A percentile compares a stretch with the other conserved stretches of the same genome.
phyloP scores from a whole-genome alignment of 37 sponge, comb jelly and placozoan species.

The Agelas oroides region DNA sequence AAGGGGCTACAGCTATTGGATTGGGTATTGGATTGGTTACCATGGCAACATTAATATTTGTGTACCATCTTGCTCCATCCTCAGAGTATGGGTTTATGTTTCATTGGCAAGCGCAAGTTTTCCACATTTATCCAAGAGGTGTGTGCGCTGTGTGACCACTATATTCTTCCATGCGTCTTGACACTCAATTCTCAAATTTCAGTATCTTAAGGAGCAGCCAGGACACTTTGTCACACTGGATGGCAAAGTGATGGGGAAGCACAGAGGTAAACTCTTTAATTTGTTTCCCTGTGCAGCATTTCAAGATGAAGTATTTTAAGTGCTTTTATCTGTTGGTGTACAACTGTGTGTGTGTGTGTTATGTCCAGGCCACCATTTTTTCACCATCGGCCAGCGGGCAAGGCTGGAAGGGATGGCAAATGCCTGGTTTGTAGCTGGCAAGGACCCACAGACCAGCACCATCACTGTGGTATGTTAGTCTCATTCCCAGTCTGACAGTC shows the following conservation, averaged over 20 bases:
- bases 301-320: too few species aligned
- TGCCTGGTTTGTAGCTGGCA: conserved; percentile 58
- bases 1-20: too few species aligned
- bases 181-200: too few species aligned
- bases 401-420: conserved; percentile 45
- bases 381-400: conserved; percentile 83
- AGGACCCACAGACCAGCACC: conserved; percentile 34
- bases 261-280: too few species aligned
- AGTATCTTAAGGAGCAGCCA: conserved; percentile 65
- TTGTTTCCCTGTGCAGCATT: too few species aligned
- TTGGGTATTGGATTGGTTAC: too few species aligned
- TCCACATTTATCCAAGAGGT: conserved; percentile 62
- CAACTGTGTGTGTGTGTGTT: too few species aligned
- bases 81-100: conserved; percentile 89
- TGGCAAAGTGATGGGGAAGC: conserved; percentile 64
- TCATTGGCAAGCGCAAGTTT: conserved; percentile 81
- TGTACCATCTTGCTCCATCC: neutral
- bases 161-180: too few species aligned
- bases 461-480: conserved; percentile 55
- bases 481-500: too few species aligned
- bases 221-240: conserved; percentile 52
- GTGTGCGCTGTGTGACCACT: too few species aligned
- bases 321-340: too few species aligned
- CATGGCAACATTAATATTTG: neutral
- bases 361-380: conserved; percentile 60